phyloP scores from a whole-genome alignment of 2,113 vertebrate genomes.

The Syngnathus scovelli region DNA sequence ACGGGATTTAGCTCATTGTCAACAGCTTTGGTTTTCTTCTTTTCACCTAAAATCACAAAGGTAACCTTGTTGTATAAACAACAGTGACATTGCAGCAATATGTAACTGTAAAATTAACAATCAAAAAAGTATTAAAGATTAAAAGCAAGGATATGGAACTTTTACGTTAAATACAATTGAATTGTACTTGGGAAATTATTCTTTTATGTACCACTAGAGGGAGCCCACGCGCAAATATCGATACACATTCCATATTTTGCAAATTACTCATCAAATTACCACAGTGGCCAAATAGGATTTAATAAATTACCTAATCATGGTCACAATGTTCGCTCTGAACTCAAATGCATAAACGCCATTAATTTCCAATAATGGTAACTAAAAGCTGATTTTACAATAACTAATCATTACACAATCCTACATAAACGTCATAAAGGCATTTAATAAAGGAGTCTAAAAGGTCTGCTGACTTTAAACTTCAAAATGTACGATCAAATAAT shows the following conservation, averaged over 20 bases:
- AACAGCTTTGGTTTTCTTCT: conserved; percentile 93
- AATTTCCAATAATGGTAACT: not conserved
- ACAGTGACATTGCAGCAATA: conserved; percentile 6
- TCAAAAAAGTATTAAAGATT: not conserved
- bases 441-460: not conserved
- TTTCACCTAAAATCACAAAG: conserved; percentile 74
- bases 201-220: not conserved
- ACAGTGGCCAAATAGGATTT: not conserved
- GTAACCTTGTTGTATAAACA: not conserved
- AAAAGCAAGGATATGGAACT: not conserved
- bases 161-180: not conserved
- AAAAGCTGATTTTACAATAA: too few relatives aligned
- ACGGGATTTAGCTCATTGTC: conserved; percentile 88
- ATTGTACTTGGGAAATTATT: not conserved
- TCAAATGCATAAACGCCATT: not conserved
- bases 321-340: conserved; percentile 10
- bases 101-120: not conserved
- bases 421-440: not conserved
- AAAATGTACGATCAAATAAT: not conserved
- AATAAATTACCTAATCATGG: not conserved
- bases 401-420: too few relatives aligned
- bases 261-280: not conserved
- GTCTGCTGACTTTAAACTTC: not conserved
- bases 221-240: not conserved
- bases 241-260: not conserved